Percentiles rank a stretch among this genome's conserved stretches.
These are phyloP conservation scores for Alectura lathami DNA, from an alignment of 2,113 vertebrate genomes.

Conservation along the genomic window DNA sequence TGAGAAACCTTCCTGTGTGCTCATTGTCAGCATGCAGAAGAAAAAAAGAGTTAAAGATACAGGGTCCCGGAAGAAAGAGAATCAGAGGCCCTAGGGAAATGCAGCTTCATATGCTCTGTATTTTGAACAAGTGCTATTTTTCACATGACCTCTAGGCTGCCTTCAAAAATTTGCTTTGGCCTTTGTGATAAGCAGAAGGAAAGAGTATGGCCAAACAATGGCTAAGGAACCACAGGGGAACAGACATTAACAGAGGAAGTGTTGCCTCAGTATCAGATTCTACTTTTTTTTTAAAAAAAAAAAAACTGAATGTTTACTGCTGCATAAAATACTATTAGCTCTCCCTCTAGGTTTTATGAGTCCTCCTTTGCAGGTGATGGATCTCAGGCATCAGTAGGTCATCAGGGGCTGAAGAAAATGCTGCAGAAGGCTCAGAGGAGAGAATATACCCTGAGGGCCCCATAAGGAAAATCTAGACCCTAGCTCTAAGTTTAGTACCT, in stretches of 20 bases:
- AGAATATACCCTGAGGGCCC: not conserved
- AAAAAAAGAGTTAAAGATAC: not conserved
- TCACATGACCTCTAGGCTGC: not conserved
- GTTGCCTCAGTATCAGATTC: not conserved
- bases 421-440: not conserved
- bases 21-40: not conserved
- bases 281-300: not conserved
- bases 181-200: not conserved
- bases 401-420: not conserved
- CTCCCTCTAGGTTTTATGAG: not conserved
- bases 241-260: not conserved
- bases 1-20: not conserved
- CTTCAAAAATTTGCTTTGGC: not conserved
- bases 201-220: not conserved
- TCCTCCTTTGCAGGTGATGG: not conserved
- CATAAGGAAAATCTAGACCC: not conserved
- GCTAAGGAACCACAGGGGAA: not conserved
- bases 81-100: not conserved
- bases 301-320: constrained; percentile 42
- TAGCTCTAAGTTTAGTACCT: not conserved
- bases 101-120: not conserved
- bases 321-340: not conserved
- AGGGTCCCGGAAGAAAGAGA: not conserved
- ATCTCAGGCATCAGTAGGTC: not conserved
- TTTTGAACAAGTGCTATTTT: not conserved